Percentiles rank a stretch among this genome's conserved stretches.
These are phyloP conservation scores for Alsophila aescularia DNA, from an alignment of 2,888 invertebrate species.

Conservation along the genomic window DNA sequence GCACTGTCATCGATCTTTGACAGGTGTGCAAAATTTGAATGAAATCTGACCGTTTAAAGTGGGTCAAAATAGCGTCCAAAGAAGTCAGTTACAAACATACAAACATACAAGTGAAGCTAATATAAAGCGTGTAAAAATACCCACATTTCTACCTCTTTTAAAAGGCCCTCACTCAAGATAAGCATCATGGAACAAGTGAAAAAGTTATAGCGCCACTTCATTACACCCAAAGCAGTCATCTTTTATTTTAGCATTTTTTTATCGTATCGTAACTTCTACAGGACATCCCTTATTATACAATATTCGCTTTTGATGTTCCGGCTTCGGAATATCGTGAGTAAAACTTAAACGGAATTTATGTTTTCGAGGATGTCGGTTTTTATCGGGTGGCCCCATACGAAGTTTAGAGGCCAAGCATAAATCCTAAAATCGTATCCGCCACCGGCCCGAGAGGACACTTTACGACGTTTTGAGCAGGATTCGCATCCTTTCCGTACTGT, in stretches of 20 bases:
- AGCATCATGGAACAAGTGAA: conserved; percentile 18
- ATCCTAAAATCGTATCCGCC: conserved; percentile 56
- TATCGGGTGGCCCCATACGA: conserved; percentile 55
- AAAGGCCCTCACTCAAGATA: conserved; percentile 8
- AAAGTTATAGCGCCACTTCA: conserved; percentile 28
- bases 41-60: too few species aligned
- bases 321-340: conserved; percentile 27
- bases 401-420: conserved; percentile 57
- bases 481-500: conserved; percentile 39
- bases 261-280: conserved; percentile 32
- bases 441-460: conserved; percentile 50
- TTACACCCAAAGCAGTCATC: conserved; percentile 25
- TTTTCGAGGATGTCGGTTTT: conserved; percentile 52
- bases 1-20: too few species aligned
- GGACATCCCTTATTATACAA: conserved; percentile 25
- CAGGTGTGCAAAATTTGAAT: too few species aligned
- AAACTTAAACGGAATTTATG: conserved; percentile 50
- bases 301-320: conserved; percentile 29
- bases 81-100: too few species aligned
- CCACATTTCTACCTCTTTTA: too few species aligned
- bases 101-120: too few species aligned
- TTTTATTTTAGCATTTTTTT: conserved; percentile 32
- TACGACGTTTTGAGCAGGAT: conserved; percentile 54
- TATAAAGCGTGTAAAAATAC: too few species aligned
- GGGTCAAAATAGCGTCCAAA: too few species aligned